Evolutionary conservation across 1,140 invertebrate genomes (phyloP).

Genomic region (Pemphigus obesinymphae): DNA sequence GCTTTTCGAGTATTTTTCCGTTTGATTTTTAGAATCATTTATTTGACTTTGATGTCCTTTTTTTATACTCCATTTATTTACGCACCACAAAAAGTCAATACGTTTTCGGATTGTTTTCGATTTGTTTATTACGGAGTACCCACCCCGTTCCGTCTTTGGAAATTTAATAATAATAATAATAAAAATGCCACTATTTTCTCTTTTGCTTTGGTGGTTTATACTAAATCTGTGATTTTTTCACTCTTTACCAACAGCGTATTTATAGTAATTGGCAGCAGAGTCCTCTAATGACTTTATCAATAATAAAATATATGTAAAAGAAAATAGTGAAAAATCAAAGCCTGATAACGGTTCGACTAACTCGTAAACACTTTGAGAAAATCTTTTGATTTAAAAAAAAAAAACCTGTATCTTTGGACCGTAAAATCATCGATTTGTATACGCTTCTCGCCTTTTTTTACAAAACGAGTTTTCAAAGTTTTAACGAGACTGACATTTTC

Average conservation of each 20-base stretch:
- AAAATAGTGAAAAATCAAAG: slow-evolving; percentile 28
- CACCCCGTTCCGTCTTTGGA: neutral
- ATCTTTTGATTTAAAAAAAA: slow-evolving; percentile 26
- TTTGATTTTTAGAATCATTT: slow-evolving; percentile 32
- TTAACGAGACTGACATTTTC: slow-evolving; percentile 33
- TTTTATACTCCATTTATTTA: slow-evolving; percentile 27
- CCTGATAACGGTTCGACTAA: slow-evolving; percentile 30
- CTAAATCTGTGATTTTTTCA: slow-evolving; percentile 5
- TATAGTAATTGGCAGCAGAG: slow-evolving; percentile 18
- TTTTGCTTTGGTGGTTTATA: neutral
- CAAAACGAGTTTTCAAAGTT: slow-evolving; percentile 20
- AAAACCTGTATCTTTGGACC: neutral
- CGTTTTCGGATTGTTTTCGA: neutral
- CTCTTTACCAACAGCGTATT: neutral
- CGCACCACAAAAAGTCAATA: slow-evolving; percentile 21
- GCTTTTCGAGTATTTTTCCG: neutral
- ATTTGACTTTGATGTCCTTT: slow-evolving; percentile 30
- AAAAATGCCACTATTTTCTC: slow-evolving; percentile 15
- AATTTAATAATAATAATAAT: slow-evolving; percentile 23
- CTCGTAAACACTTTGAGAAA: slow-evolving; percentile 12
- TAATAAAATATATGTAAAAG: slow-evolving; percentile 13
- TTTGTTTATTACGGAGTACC: neutral
- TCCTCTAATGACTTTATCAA: slow-evolving; percentile 36
- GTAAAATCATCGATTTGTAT: slow-evolving; percentile 15
- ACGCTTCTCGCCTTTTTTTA: slow-evolving; percentile 18